Evolutionary conservation across 2,888 invertebrate genomes (phyloP), one percentile per base, ranked within the genome.

Genomic region (Meloe dianella): DNA sequence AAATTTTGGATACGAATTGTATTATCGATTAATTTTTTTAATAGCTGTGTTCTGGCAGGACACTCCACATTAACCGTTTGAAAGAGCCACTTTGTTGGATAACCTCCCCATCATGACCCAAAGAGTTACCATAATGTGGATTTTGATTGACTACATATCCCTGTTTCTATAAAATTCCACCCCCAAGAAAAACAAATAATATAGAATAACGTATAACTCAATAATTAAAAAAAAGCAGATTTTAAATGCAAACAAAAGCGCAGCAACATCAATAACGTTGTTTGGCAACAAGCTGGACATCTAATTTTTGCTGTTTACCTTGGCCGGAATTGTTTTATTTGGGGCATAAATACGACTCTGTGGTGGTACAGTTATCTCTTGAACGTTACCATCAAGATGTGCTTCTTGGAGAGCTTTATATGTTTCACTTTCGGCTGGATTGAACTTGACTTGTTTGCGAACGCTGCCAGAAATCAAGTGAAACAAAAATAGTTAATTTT

Each of bases 71-170:
- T 82, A 96, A 90, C 83, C 95, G 91, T 84, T 93, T 94, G 88
- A 96, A 96, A 74, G 94, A 94, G 84, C 93, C 92, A 85, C 95
- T 95, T 85, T 96, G 96, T 80, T 94, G 94, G 82, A 96, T 95
- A 79, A 89, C 89, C 81, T 95, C 95, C 80, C 91, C 90, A 75
- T 90, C 89, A 78, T 85, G 87, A 27, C 89, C 89, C 74, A 90
- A 82, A 64, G 90, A 88, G 83, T 90, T 92, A 76, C 90, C 86
- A 62, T 81, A 76, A 27, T 73, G 66, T 29, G 74, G 71, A 71
- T 78, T 81, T 75, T 77, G 78, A 73, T 77, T 81, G 63, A 75
- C 79, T 61, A 75, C 75, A 71, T 68, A 73, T 60, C 65, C 71
- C 57, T 80, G 75, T 75, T 83, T 84, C 83, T 83, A 72, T 64